Evolutionary conservation across 2,113 vertebrate genomes (phyloP).

Genomic region (Tetrax tetrax): DNA sequence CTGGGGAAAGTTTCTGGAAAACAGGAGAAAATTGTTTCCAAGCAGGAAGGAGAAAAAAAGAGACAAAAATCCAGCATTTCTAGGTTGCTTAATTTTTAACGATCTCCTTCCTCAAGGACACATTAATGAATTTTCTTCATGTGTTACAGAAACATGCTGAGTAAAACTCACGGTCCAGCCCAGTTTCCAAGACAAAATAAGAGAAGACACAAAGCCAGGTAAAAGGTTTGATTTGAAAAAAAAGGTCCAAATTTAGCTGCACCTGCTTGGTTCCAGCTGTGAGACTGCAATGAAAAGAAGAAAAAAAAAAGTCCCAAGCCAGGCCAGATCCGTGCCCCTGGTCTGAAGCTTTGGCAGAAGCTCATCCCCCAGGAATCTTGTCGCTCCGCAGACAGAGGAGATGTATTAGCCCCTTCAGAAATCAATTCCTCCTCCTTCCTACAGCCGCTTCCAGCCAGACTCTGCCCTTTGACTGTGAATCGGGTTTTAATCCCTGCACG

Average conservation of each 20-base stretch:
- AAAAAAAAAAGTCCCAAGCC: background rate
- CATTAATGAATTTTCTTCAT: background rate
- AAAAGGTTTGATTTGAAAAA: background rate
- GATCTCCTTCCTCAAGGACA: constrained; percentile 2
- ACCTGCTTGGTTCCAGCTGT: background rate
- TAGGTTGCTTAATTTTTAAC: background rate
- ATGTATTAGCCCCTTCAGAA: background rate
- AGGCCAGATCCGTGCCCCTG: background rate
- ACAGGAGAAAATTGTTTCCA: background rate
- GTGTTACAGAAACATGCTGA: background rate
- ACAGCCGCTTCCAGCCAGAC: background rate
- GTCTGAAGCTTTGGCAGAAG: background rate
- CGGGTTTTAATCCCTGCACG: background rate
- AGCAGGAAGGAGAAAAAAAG: background rate
- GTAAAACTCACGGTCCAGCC: background rate
- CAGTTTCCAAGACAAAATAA: background rate
- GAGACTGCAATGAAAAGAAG: background rate
- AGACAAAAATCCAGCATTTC: background rate
- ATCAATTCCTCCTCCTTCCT: background rate
- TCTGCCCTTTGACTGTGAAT: background rate
- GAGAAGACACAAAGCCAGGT: background rate
- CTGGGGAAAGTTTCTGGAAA: background rate
- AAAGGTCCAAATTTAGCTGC: background rate
- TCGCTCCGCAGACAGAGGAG: background rate
- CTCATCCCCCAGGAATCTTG: background rate